These are phyloP conservation scores for Beroe ovata DNA, from an alignment of 37 sponge, comb jelly and placozoan species.

Conservation along the genomic window DNA sequence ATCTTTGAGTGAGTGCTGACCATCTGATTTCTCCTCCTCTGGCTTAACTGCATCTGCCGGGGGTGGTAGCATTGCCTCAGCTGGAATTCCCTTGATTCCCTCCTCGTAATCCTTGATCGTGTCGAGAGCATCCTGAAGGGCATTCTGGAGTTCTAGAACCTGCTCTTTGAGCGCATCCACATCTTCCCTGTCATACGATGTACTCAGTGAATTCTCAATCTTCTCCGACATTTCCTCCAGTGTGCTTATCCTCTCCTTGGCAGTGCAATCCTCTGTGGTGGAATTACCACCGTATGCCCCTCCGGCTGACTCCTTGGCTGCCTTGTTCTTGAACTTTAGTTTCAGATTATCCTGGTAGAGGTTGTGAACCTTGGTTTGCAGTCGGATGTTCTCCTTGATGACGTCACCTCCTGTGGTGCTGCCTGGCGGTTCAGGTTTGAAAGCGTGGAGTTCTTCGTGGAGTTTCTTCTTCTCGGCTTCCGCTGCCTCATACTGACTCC, in stretches of 20 bases:
- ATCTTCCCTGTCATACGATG: slow-evolving; percentile 2
- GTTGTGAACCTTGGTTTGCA: slow-evolving; percentile 65
- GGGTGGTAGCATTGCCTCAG: background rate
- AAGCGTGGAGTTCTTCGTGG: slow-evolving; percentile 1
- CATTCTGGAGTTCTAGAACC: slow-evolving; percentile 55
- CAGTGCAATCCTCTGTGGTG: slow-evolving; percentile 27
- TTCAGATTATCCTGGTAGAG: slow-evolving; percentile 59
- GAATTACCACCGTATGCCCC: background rate
- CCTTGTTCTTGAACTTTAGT: slow-evolving; percentile 35
- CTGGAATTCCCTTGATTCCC: background rate
- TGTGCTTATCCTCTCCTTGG: slow-evolving; percentile 40
- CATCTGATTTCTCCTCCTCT: background rate
- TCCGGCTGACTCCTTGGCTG: background rate
- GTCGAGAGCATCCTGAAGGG: slow-evolving; percentile 40
- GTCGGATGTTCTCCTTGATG: slow-evolving; percentile 54
- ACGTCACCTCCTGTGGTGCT: slow-evolving; percentile 45
- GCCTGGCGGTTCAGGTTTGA: slow-evolving; percentile 60
- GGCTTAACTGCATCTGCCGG: background rate
- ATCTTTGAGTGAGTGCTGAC: background rate
- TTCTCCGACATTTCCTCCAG: slow-evolving; percentile 62
- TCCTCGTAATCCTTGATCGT: slow-evolving; percentile 64
- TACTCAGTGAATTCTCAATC: slow-evolving; percentile 54
- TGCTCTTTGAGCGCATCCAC: slow-evolving; percentile 50
- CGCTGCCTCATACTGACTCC: background rate
- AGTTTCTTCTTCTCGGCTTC: slow-evolving; percentile 15